phyloP scores from a whole-genome alignment of 2,797 vertebrate genomes.

The Parauchenoglanis ngamensis region DNA sequence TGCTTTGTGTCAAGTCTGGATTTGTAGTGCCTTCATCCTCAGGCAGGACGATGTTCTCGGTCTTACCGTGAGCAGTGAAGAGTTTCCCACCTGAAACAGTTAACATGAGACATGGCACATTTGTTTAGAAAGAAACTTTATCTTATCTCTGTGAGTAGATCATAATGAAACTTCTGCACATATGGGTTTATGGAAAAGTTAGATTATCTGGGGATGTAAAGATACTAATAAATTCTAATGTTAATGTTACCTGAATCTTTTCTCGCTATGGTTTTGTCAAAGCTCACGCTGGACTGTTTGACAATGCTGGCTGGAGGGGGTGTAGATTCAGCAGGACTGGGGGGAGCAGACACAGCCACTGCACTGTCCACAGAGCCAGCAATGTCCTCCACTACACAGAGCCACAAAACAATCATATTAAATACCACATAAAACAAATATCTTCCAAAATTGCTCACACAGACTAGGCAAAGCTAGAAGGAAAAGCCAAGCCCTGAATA shows the following conservation, averaged over 20 bases:
- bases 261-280: conserved; percentile 74
- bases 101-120: background rate
- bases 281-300: conserved; percentile 84
- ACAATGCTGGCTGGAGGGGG: conserved; percentile 85
- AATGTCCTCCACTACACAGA: conserved; percentile 62
- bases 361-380: conserved; percentile 74
- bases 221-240: background rate
- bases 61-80: conserved; percentile 76
- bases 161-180: background rate
- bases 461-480: background rate
- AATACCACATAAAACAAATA: background rate
- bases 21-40: conserved; percentile 66
- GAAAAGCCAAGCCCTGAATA: background rate
- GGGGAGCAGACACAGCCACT: conserved; percentile 68
- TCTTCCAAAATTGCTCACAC: background rate
- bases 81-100: conserved; percentile 65
- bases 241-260: conserved; percentile 69
- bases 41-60: conserved; percentile 73
- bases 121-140: background rate
- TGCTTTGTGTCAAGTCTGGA: conserved; percentile 20
- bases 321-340: conserved; percentile 67
- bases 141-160: background rate
- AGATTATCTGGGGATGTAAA: background rate
- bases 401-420: background rate
- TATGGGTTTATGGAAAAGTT: background rate